Evolutionary conservation across 2,888 invertebrate species (phyloP), one percentile per base, ranked within the genome.

Genomic region (Hypolimnas misippus): DNA sequence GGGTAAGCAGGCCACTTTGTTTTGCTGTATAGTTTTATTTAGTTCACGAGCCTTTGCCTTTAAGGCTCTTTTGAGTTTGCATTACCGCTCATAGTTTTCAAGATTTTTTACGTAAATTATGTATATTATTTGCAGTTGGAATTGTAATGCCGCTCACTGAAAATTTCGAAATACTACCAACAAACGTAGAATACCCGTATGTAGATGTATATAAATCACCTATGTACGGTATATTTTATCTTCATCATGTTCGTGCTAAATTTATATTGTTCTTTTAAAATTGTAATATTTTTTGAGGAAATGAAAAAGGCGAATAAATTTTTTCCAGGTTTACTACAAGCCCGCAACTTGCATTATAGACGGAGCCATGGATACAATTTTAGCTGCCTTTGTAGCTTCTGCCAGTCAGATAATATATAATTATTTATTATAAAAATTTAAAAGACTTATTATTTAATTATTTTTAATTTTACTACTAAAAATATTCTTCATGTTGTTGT

Each of bases 291-390:
- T 38, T 12, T n/a, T n/a, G 4, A 38, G n/a, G n/a, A 38, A n/a
- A n/a, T 12, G n/a, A 12, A 38, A 31, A 0, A 35, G 12, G 16
- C 2, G 10, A 4, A 16, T 44, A 10, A 12, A 19, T 19, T 10
- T 25, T 73, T 74, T 68, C 62, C 79, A 92, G 90, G 83, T 92
- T 69, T 92, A 91, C 76, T 92, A 92, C 76, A 92, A 92, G 71
- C 92, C 92, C 56, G 88, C 92, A 21, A 91, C 92, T 21, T 92
- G 92, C 66, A 90, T 92, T 66, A 89, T 92, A 66, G 92, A 92
- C 68, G 91, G 87, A 1, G 92, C 77, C 10, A 90, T 92, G 89
- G 92, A 92, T 68, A 92, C 92, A 1, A 85, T 92, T 60, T 76
- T 92, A 64, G 91, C 92, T 53, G 89, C 92, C 8, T 92, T 92